Conservation (phyloP, 2,113 vertebrate genomes). For the Corvus hawaiiensis region DNA sequence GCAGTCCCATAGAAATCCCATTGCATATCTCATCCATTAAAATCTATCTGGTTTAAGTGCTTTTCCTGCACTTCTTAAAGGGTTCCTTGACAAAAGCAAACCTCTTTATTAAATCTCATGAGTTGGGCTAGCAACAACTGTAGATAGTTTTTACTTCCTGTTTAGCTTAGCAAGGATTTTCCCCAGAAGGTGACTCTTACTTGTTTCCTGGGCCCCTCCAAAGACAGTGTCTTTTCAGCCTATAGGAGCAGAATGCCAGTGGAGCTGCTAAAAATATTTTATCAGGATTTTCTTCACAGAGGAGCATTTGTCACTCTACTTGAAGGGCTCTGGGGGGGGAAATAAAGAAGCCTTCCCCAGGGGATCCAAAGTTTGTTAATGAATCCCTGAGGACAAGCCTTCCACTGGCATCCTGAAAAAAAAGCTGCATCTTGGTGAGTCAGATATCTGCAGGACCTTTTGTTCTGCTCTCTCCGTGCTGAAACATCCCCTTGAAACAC, state of each 20-base stretch:
- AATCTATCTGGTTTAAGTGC: neutral
- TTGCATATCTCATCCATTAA: neutral
- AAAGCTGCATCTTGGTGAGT: neutral
- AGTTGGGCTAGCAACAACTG: neutral
- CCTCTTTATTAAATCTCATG: neutral
- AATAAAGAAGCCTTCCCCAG: neutral
- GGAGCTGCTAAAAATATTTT: neutral
- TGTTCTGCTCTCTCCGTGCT: neutral
- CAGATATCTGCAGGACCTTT: neutral
- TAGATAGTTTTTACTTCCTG: neutral
- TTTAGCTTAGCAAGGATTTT: neutral
- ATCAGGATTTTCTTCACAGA: neutral
- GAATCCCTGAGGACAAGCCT: neutral
- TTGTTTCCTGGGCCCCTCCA: neutral
- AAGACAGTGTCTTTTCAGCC: neutral
- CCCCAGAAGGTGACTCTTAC: neutral
- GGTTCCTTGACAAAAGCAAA: neutral
- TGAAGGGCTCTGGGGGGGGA: neutral
- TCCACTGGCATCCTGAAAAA: neutral
- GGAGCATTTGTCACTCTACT: neutral
- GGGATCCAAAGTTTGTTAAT: neutral
- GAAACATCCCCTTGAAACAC: neutral
- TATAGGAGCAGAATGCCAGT: neutral
- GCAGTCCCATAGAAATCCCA: neutral
- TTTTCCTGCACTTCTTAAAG: neutral